Conservation (phyloP, 2,888 invertebrate species). For the Cepaea hortensis region DNA sequence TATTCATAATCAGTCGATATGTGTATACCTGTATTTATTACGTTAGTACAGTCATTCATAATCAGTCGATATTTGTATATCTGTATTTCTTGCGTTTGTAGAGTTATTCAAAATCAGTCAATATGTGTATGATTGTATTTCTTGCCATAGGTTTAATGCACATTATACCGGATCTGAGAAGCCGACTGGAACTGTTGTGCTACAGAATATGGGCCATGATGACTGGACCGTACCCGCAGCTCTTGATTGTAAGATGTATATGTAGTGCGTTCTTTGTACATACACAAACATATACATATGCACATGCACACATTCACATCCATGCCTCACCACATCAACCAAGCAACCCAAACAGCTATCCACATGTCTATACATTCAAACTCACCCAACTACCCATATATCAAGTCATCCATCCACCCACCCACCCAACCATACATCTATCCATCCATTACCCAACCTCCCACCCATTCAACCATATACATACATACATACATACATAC, state of each 20-base stretch:
- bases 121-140: neutral
- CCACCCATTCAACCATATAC: too few species aligned
- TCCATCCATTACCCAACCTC: neutral
- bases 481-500: too few species aligned
- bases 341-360: neutral
- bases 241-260: neutral
- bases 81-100: too few species aligned
- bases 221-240: neutral
- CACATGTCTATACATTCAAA: neutral
- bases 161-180: neutral
- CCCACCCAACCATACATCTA: neutral
- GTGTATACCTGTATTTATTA: too few species aligned
- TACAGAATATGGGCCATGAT: conserved; percentile 8
- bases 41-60: too few species aligned
- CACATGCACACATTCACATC: too few species aligned
- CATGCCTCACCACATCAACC: neutral
- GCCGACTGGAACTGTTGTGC: neutral
- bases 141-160: neutral
- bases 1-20: too few species aligned
- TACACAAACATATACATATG: too few species aligned
- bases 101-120: too few species aligned
- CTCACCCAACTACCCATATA: neutral
- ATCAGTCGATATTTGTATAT: too few species aligned
- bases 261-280: too few species aligned
- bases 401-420: neutral